Evolutionary conservation across 2,888 invertebrate genomes (phyloP).

Genomic region (Eubasilissa splendida): DNA sequence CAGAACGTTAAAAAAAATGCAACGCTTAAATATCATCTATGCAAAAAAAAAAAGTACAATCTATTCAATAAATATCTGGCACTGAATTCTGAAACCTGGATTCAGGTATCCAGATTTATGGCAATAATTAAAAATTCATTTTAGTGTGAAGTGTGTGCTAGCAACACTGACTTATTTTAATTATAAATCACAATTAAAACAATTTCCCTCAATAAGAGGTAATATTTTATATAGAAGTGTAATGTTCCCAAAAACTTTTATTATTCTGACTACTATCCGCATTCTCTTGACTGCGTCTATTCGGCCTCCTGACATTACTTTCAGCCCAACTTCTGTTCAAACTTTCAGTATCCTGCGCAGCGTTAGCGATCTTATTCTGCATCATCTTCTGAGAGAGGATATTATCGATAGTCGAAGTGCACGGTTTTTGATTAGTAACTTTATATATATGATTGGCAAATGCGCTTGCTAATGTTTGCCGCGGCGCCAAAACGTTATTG

Average conservation of each 20-base stretch:
- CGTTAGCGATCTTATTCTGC: conserved; percentile 35
- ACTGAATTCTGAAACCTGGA: too few species aligned
- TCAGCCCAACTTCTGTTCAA: conserved; percentile 11
- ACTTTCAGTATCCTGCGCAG: conserved; percentile 38
- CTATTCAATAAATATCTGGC: too few species aligned
- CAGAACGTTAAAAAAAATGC: too few species aligned
- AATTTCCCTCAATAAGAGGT: too few species aligned
- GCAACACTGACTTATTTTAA: too few species aligned
- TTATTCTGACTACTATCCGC: conserved; percentile 16
- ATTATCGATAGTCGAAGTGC: conserved; percentile 68
- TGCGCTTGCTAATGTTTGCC: conserved; percentile 69
- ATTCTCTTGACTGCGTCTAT: conserved; percentile 27
- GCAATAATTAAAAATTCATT: too few species aligned
- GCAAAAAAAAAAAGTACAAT: too few species aligned
- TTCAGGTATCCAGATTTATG: too few species aligned
- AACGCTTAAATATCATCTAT: too few species aligned
- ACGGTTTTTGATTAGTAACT: conserved; percentile 72
- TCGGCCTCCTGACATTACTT: conserved; percentile 20
- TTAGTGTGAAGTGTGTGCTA: too few species aligned
- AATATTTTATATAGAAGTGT: conserved; percentile 15
- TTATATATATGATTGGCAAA: conserved; percentile 71
- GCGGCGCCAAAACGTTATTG: conserved; percentile 64
- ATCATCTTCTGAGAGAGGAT: conserved; percentile 68
- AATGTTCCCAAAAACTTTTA: conserved; percentile 46
- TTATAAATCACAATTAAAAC: too few species aligned